phyloP scores from a whole-genome alignment of 2,113 vertebrate species.

The Petaurus breviceps region DNA sequence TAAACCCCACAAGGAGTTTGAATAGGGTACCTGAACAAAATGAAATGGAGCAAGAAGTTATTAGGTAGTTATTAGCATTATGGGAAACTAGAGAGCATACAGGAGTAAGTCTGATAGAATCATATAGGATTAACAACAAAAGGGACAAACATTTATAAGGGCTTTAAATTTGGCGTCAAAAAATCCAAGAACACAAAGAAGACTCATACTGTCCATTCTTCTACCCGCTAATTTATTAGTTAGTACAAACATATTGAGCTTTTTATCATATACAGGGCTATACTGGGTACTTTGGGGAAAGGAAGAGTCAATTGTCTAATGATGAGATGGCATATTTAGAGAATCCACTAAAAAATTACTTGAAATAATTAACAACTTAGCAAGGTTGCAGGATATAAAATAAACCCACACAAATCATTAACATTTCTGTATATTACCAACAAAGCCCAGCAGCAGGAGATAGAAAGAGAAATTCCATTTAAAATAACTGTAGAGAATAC shows the following conservation, averaged over 20 bases:
- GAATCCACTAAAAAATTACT: too few species aligned
- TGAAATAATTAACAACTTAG: too few species aligned
- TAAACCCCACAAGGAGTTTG: neutral
- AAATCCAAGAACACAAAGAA: neutral
- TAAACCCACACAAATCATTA: too few species aligned
- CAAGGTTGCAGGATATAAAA: too few species aligned
- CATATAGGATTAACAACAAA: neutral
- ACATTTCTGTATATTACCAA: too few species aligned
- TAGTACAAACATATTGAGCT: conserved; percentile 18
- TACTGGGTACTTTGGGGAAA: neutral
- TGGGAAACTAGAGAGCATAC: neutral
- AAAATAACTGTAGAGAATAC: too few species aligned
- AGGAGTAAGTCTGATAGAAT: neutral
- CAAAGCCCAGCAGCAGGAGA: too few species aligned
- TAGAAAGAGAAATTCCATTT: too few species aligned
- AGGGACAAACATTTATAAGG: neutral
- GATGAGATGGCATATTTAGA: too few species aligned
- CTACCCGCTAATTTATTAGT: neutral
- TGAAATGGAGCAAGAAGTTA: neutral
- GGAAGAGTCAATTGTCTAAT: neutral
- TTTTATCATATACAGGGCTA: neutral
- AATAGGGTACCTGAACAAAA: neutral
- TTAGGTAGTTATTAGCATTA: neutral
- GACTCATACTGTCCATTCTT: neutral
- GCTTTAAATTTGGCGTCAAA: neutral